Conservation (phyloP, 2,113 vertebrate species). For the Dicaeum eximium region DNA sequence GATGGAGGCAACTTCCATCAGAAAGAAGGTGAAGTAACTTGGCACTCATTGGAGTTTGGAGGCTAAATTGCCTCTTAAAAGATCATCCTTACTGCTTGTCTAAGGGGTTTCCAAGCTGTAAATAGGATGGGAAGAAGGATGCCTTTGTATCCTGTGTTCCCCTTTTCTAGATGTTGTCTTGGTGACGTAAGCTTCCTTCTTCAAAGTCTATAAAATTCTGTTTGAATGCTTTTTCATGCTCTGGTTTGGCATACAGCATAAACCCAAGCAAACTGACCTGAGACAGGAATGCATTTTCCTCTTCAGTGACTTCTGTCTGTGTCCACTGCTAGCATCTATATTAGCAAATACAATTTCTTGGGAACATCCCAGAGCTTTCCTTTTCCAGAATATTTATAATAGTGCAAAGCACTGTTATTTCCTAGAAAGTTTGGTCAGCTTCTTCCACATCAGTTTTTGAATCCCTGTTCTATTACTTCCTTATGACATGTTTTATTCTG, state of each 20-base stretch:
- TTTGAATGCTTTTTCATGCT: constrained; percentile 16
- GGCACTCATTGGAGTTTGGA: background rate
- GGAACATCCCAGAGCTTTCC: background rate
- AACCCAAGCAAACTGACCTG: background rate
- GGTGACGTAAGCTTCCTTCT: constrained; percentile 12
- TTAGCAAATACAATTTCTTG: constrained; percentile 2
- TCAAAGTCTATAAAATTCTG: constrained; percentile 7
- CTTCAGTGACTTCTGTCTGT: background rate
- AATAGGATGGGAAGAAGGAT: constrained; percentile 6
- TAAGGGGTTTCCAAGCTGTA: constrained; percentile 31
- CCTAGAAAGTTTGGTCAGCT: constrained; percentile 10
- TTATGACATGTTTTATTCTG: background rate
- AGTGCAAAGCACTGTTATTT: background rate
- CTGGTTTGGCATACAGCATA: background rate
- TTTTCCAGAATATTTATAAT: background rate
- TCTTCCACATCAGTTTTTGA: background rate
- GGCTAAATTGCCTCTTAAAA: constrained; percentile 19
- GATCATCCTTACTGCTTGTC: background rate
- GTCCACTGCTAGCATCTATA: background rate
- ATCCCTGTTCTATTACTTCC: background rate
- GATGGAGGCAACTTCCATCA: constrained; percentile 18
- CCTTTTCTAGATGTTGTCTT: constrained; percentile 23
- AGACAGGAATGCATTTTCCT: constrained; percentile 11
- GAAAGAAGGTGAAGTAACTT: constrained; percentile 35
- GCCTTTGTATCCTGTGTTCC: background rate